Conservation (phyloP, 2,113 vertebrate genomes). For the Xiphophorus hellerii region DNA sequence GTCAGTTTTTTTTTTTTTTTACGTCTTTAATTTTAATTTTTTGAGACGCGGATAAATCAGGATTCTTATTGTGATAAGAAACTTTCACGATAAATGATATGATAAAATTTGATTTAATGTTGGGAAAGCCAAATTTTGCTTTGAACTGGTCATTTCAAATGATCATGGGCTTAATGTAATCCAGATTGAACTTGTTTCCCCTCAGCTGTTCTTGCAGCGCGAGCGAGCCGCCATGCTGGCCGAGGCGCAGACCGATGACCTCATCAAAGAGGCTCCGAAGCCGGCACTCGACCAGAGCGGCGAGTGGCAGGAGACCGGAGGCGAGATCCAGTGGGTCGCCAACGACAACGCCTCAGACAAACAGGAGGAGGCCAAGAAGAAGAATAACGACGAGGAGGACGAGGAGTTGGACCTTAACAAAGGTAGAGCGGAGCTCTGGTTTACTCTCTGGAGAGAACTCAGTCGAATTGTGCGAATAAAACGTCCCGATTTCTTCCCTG, state of each 20-base stretch:
- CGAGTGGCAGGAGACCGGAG: conserved; percentile 94
- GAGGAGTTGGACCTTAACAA: conserved; percentile 98
- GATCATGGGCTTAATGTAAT: too few species aligned
- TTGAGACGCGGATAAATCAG: too few species aligned
- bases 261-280: conserved; percentile 94
- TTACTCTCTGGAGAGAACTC: neutral
- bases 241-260: conserved; percentile 95
- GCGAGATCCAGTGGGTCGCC: conserved; percentile 96
- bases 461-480: neutral
- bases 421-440: conserved; percentile 69
- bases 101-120: too few species aligned
- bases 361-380: conserved; percentile 73
- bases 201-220: conserved; percentile 92
- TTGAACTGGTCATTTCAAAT: too few species aligned
- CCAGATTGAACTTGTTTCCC: neutral
- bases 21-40: too few species aligned
- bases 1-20: too few species aligned
- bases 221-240: conserved; percentile 92
- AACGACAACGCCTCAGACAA: conserved; percentile 82
- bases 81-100: too few species aligned
- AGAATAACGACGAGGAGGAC: conserved; percentile 85
- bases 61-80: too few species aligned
- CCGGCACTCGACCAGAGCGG: conserved; percentile 91
- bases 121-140: too few species aligned
- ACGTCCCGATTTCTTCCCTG: neutral